Evolutionary conservation across 2,113 vertebrate species (phyloP), one percentile per base, ranked within the genome.

Genomic region (Beaufortia kweichowensis): DNA sequence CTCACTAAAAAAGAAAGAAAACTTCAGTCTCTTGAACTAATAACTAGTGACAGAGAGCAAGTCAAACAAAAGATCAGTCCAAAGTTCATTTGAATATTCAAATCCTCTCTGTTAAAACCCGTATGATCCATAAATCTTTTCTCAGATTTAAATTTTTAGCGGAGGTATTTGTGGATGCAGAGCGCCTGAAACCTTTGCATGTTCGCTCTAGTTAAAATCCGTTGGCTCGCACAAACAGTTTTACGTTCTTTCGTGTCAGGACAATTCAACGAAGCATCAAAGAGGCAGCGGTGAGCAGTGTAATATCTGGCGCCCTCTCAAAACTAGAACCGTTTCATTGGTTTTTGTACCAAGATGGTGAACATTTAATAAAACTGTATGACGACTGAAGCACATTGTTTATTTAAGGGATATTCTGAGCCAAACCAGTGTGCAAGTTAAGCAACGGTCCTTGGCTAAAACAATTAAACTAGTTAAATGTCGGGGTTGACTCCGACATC

Each of bases 41-140:
- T 92, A 92, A 92, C 86, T 85, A 80, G 87, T 81, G 87, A 90
- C 85, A 86, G 85, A 84, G 85, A 86, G 83, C 88, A 87, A 89
- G 90, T 92, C 90, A 91, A 89, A 93, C 90, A 93, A 91, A 91
- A 91, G 90, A 91, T 91, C 90, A 90, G 87, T 89, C 90, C 88
- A 88, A 87, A 89, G 89, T 91, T 93, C 87, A 91, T 93, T 89
- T 91, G 89, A 91, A 93, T 92, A 92, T 92, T 91, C 88, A 90
- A 91, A 91, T 90, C 87, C 87, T 35, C 87, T 91, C 90, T 92
- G 91, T 89, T 90, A 89, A 90, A 91, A 89, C 83, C 82, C 79
- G 85, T 88, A 85, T 87, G 85, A 89, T 90, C 89, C 82, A 85
- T 89, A 2, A 23, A 19, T 35, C 64, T 74, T 77, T 39, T 66